phyloP scores from a whole-genome alignment of 2,888 invertebrate genomes.

The Chaetoderma sp. region DNA sequence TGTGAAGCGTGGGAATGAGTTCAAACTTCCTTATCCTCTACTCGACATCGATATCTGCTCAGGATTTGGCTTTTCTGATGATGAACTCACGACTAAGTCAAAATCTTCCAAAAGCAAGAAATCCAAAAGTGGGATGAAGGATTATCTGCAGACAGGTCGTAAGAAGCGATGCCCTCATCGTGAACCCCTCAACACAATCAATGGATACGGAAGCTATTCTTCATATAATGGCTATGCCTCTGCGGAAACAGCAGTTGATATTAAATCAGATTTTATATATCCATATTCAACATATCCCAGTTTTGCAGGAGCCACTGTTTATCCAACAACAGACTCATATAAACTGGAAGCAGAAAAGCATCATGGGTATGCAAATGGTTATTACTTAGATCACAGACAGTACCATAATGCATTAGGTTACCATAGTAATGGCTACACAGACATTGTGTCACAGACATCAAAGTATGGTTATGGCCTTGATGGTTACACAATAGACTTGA shows the following conservation, averaged over 20 bases:
- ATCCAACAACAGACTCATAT: slow-evolving; percentile 52
- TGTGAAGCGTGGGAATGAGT: slow-evolving; percentile 98
- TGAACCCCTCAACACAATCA: slow-evolving; percentile 51
- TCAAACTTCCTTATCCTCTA: slow-evolving; percentile 96
- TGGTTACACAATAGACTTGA: slow-evolving; percentile 62
- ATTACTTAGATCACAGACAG: slow-evolving; percentile 64
- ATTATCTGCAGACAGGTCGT: slow-evolving; percentile 92
- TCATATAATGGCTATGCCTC: slow-evolving; percentile 49
- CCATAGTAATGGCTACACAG: slow-evolving; percentile 62
- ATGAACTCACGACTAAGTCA: slow-evolving; percentile 56
- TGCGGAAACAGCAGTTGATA: slow-evolving; percentile 49
- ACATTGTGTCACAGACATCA: slow-evolving; percentile 55
- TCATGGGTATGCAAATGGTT: slow-evolving; percentile 61
- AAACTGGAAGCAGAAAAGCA: slow-evolving; percentile 57
- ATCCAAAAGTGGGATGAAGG: slow-evolving; percentile 92
- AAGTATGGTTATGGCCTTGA: slow-evolving; percentile 64
- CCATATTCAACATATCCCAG: slow-evolving; percentile 57
- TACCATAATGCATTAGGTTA: slow-evolving; percentile 64
- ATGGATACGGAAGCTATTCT: slow-evolving; percentile 53
- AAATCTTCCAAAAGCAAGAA: slow-evolving; percentile 82
- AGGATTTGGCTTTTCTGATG: slow-evolving; percentile 62
- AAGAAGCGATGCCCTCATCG: slow-evolving; percentile 50
- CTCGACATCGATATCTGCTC: slow-evolving; percentile 69
- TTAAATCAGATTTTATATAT: slow-evolving; percentile 62
- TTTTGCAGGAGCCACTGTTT: slow-evolving; percentile 45